Conservation (phyloP, 53 echinoderm and acorn worm genomes). For the Holothuria scabra region DNA sequence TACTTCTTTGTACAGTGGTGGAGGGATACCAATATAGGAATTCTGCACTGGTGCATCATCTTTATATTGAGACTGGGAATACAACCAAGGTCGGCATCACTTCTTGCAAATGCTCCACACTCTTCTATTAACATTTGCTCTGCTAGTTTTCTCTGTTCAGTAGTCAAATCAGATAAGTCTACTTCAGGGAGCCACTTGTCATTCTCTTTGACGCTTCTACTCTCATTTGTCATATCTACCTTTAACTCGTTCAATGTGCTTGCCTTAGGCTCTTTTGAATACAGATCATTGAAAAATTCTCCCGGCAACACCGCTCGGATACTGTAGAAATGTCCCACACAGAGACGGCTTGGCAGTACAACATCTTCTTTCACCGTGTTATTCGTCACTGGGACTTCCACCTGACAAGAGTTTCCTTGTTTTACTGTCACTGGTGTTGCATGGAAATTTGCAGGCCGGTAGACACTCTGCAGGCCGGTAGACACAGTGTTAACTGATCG, state of each 20-base stretch:
- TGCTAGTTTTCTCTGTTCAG: slow-evolving; percentile 23
- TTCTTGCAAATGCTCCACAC: slow-evolving; percentile 50
- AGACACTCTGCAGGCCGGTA: slow-evolving; percentile 60
- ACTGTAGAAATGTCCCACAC: slow-evolving; percentile 37
- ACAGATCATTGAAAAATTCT: slow-evolving; percentile 2
- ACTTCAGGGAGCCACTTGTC: slow-evolving; percentile 32
- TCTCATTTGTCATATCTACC: neutral
- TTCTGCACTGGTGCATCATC: slow-evolving; percentile 50
- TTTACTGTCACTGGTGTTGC: slow-evolving; percentile 17
- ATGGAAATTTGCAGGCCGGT: slow-evolving; percentile 4
- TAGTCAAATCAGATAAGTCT: slow-evolving; percentile 22
- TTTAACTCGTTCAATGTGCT: neutral
- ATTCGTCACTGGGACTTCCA: slow-evolving; percentile 41
- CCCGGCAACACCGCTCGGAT: slow-evolving; percentile 27
- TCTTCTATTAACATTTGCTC: slow-evolving; percentile 57
- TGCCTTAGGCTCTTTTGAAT: neutral
- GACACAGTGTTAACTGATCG: slow-evolving; percentile 51
- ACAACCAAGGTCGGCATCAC: slow-evolving; percentile 56
- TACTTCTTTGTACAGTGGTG: slow-evolving; percentile 65
- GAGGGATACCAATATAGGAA: slow-evolving; percentile 60
- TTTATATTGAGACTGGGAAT: slow-evolving; percentile 47
- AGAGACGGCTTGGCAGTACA: slow-evolving; percentile 7
- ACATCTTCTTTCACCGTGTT: slow-evolving; percentile 30
- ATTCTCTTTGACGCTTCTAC: neutral
- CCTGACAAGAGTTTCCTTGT: slow-evolving; percentile 17